Conservation (phyloP, 2,113 vertebrate genomes). For the Pterocles gutturalis region DNA sequence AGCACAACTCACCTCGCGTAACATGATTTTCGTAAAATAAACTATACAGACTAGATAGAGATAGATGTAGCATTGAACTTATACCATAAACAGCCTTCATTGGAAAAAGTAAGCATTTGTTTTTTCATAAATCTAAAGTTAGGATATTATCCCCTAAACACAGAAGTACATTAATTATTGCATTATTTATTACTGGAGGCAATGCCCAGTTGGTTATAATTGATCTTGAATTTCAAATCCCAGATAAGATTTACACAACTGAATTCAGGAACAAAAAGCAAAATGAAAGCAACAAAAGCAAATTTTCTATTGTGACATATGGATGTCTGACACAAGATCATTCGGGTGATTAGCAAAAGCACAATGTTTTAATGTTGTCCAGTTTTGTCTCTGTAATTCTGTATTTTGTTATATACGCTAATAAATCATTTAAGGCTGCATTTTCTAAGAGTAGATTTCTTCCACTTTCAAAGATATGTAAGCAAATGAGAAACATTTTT, state of each 20-base stretch:
- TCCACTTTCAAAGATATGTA: neutral
- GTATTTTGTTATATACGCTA: neutral
- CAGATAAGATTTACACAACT: neutral
- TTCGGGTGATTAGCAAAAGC: fast-evolving
- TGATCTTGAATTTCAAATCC: neutral
- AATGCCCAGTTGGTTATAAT: neutral
- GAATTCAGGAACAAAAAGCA: neutral
- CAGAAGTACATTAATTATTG: neutral
- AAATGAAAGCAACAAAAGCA: neutral
- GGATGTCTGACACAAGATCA: neutral
- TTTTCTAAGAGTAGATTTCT: neutral
- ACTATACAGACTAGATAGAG: neutral
- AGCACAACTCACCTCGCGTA: neutral
- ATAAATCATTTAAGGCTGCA: neutral
- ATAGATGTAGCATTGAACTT: neutral
- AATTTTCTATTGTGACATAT: neutral
- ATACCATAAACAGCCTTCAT: neutral
- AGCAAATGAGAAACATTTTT: neutral
- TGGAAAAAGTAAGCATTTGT: neutral
- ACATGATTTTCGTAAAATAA: neutral
- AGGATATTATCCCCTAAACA: neutral
- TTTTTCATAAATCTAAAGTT: neutral
- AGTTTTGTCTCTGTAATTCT: neutral
- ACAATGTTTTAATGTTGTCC: fast-evolving
- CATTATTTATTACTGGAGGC: neutral